Conservation (phyloP, 2,113 vertebrate genomes). For the Chamaetylas fuelleborni region DNA sequence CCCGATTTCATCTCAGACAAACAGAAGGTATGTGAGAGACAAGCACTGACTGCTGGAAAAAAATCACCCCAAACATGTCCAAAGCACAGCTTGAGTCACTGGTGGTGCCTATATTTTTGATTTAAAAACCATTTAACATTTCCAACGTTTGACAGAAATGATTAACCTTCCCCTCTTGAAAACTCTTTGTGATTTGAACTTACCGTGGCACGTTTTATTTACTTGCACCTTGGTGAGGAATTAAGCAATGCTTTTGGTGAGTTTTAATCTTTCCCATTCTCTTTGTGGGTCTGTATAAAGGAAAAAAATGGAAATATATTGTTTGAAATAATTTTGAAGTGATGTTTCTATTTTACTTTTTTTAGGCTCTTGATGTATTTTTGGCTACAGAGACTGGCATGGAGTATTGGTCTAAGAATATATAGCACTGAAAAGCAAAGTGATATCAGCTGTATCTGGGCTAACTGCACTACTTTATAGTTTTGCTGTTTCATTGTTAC, state of each 20-base stretch:
- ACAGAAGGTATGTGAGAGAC: background rate
- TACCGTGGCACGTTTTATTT: constrained; percentile 25
- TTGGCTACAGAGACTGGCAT: constrained; percentile 38
- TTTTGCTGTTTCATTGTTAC: background rate
- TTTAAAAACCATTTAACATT: constrained; percentile 49
- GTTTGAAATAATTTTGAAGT: constrained; percentile 51
- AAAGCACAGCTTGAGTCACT: background rate
- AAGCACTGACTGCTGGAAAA: background rate
- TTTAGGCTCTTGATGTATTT: constrained; percentile 59
- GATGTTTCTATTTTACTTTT: constrained; percentile 56
- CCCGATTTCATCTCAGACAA: background rate
- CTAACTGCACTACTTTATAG: background rate
- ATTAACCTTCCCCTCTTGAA: constrained; percentile 45
- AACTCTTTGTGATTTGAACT: constrained; percentile 38
- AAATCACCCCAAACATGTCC: background rate
- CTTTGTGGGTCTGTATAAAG: constrained; percentile 20
- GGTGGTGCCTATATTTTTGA: constrained; percentile 9
- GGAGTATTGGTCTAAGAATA: constrained; percentile 38
- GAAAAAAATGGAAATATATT: background rate
- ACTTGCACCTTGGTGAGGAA: constrained; percentile 38
- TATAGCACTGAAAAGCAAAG: constrained; percentile 8
- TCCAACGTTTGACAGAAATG: constrained; percentile 42
- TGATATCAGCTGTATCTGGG: background rate
- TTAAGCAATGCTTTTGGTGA: constrained; percentile 24
- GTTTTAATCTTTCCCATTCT: constrained; percentile 56